A percentile compares a stretch with the other conserved stretches of the same genome.
Conservation (phyloP, 1,140 invertebrate species). For the Drosophila orena region DNA sequence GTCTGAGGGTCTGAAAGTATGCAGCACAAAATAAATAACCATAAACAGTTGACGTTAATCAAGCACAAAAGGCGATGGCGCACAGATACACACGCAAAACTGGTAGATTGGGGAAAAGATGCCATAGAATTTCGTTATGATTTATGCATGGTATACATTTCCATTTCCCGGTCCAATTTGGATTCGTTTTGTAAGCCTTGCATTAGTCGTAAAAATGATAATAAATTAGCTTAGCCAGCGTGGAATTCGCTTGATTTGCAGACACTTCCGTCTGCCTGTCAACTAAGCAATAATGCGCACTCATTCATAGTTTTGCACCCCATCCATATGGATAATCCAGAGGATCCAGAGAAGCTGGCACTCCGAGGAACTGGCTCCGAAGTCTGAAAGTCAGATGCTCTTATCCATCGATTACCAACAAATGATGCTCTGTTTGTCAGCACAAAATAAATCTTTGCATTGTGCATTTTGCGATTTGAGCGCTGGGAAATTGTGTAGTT, state of each 20-base stretch:
- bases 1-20: slow-evolving; percentile 27
- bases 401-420: slow-evolving; percentile 73
- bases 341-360: slow-evolving; percentile 51
- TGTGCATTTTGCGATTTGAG: slow-evolving; percentile 67
- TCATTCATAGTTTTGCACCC: slow-evolving; percentile 50
- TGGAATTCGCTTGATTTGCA: slow-evolving; percentile 61
- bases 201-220: slow-evolving; percentile 69
- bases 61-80: slow-evolving; percentile 43
- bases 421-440: slow-evolving; percentile 77
- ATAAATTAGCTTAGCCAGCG: slow-evolving; percentile 66
- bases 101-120: not conserved
- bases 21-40: slow-evolving; percentile 60
- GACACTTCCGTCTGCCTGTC: slow-evolving; percentile 34
- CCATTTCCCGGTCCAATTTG: slow-evolving; percentile 48
- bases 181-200: slow-evolving; percentile 50
- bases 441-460: slow-evolving; percentile 82
- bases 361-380: not conserved
- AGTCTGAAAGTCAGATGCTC: slow-evolving; percentile 41
- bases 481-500: slow-evolving; percentile 35
- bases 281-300: slow-evolving; percentile 51
- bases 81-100: slow-evolving; percentile 13
- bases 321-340: slow-evolving; percentile 39
- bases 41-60: slow-evolving; percentile 67
- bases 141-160: slow-evolving; percentile 55
- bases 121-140: slow-evolving; percentile 42